A percentile compares a stretch with the other conserved stretches of the same genome.
Evolutionary conservation across 2,888 invertebrate species (phyloP).

Genomic region (Scaptomyza parva): DNA sequence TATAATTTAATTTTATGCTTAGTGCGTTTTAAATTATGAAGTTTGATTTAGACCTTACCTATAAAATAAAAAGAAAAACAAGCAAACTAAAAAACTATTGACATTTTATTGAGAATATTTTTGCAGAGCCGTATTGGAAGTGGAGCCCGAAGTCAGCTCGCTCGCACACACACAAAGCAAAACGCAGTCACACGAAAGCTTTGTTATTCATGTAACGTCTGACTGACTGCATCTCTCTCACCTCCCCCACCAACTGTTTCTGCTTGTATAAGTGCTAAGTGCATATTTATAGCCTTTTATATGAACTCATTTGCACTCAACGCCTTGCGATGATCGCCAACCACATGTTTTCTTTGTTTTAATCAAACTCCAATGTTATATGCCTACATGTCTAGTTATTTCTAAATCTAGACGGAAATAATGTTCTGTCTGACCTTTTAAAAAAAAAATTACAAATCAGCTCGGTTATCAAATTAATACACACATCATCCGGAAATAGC

Average conservation of each 20-base stretch:
- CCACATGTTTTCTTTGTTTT: constrained; percentile 55
- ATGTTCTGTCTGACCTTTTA: constrained; percentile 18
- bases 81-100: constrained; percentile 1
- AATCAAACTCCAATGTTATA: constrained; percentile 38
- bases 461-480: not conserved
- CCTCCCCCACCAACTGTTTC: constrained; percentile 16
- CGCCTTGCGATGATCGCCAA: constrained; percentile 32
- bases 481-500: not conserved
- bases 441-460: constrained; percentile 4
- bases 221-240: constrained; percentile 7
- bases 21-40: constrained; percentile 71
- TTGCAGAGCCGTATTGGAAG: constrained; percentile 27
- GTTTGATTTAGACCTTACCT: constrained; percentile 60
- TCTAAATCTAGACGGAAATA: constrained; percentile 28
- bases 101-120: constrained; percentile 20
- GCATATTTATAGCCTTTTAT: constrained; percentile 74
- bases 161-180: not conserved
- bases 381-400: not conserved
- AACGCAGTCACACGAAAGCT: constrained; percentile 25
- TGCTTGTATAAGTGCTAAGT: constrained; percentile 18
- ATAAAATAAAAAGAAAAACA: constrained; percentile 51
- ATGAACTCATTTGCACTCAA: constrained; percentile 76
- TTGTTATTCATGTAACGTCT: constrained; percentile 17
- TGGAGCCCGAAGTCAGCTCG: not conserved
- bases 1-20: constrained; percentile 65